Evolutionary conservation across 2,888 invertebrate genomes (phyloP).

Genomic region (Apocheima hispidaria): DNA sequence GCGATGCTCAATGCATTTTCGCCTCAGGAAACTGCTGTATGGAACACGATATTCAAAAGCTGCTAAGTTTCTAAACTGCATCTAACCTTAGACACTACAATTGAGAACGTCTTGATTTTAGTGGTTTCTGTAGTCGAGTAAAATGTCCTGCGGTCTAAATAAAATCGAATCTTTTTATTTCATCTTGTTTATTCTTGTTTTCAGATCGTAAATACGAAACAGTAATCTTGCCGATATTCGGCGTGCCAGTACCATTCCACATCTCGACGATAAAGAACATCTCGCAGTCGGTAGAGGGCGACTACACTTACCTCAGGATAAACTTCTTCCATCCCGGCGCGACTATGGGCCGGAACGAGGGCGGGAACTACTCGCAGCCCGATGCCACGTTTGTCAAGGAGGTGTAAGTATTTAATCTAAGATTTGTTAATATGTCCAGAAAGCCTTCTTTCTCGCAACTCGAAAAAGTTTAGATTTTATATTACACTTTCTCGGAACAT

Average conservation of each 20-base stretch:
- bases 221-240: conserved; percentile 98
- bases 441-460: no score
- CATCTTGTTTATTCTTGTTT: conserved; percentile 42
- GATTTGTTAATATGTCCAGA: not conserved
- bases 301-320: conserved; percentile 98
- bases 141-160: no score
- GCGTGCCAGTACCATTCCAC: conserved; percentile 98
- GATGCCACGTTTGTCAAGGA: conserved; percentile 99
- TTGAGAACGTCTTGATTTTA: not conserved
- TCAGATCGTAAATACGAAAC: conserved; percentile 98
- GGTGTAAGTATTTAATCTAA: conserved; percentile 88
- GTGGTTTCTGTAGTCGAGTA: no score
- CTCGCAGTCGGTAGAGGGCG: conserved; percentile 99
- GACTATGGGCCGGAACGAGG: conserved; percentile 97
- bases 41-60: no score
- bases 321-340: conserved; percentile 99
- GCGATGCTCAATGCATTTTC: not conserved
- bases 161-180: not conserved
- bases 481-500: no score
- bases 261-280: conserved; percentile 99
- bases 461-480: no score
- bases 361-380: conserved; percentile 95
- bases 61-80: no score
- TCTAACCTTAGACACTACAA: no score
- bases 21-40: not conserved